Base-by-base conservation (phyloP, 2,113 vertebrate species). In the Apaloderma vittatum region DNA sequence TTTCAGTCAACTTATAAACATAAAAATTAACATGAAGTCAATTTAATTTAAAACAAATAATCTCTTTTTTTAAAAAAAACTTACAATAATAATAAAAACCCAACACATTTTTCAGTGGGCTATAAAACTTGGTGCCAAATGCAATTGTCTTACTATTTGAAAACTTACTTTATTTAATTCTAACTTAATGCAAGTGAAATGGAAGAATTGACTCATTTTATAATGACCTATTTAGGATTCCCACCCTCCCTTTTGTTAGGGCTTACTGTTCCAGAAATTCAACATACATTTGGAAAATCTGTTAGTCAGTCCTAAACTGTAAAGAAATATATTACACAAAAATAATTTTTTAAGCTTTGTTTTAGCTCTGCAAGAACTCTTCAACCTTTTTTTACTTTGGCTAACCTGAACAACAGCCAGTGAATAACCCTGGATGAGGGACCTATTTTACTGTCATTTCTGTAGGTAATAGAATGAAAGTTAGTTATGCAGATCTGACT, bases 231-330 rank as follows among this genome's bases (percentile, higher is more conserved):
- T 12, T 88, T 40, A 49, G 6, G 15, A 36, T 8, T 17, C 6
- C 2, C 3, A 0, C 1, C 6, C 10, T 23, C 4, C 3, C 7
- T 46, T 73, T 62, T 82, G 9, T 45, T 45, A 51, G 27, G 30
- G 10, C 6, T 67, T 37, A 13, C 5, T 51, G 7, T 57, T 71
- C 86, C 30, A 18, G 24, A 68, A 73, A 71, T 27, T 81, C 32
- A 66, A 62, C 32, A 71, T 24, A 59, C 22, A 32, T 52, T 51
- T 52, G 16, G 11, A 77, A 82, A 68, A 63, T 63, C 18, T 86
- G 6, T 63, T 82, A 18, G 49, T 82, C 22, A 54, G 6, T 65
- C 29, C n/a, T 48, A 30, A 65, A 65, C 4, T 36, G 3, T 70
- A 48, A 65, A 58, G 11, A 66, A 77, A 76, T 12, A 65, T 48